Evolutionary conservation across 2,888 invertebrate genomes (phyloP), one percentile per base, ranked within the genome.

Genomic region (Ditylenchus weischeri): DNA sequence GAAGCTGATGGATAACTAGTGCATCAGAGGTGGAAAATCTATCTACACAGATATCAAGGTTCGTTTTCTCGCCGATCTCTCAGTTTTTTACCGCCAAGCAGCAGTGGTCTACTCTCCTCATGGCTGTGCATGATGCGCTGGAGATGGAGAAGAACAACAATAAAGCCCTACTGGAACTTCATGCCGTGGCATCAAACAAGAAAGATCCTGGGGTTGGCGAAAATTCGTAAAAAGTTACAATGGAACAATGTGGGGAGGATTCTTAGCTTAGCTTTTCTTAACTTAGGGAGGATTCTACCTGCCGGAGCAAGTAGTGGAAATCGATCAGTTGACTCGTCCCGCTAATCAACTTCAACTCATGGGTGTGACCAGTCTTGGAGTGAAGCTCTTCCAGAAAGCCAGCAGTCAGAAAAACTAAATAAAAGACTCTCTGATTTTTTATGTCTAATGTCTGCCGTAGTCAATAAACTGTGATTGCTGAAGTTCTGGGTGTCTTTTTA

Each of bases 231-330:
- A 18, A n/a, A n/a, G n/a, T 51, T 66, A n/a, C 10, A 15, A 49
- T 23, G 10, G 10, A 54, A n/a, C n/a, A n/a, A n/a, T n/a, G n/a
- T n/a, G n/a, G 2, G 11, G 2, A 10, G 6, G 38, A 10, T 18
- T 61, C 72, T 57, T 47, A 71, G 70, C n/a, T 73, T 35, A 75
- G n/a, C n/a, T n/a, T n/a, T n/a, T n/a, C n/a, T 71, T 59, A 73
- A 70, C 60, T 71, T 73, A 47, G 21, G 74, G 75, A 47, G 74
- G 74, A 47, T 65, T 63, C 65, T 73, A 73, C 60, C 66, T 73
- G 7, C 67, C 68, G 18, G 74, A 68, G 29, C 74, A 73, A 60
- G 70, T 73, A 13, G 60, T 57, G 11, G 73, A 73, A 61, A 73
- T 73, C 60, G 58, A 75, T 47, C 51, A 65, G 11, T 68, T 73